Conservation (phyloP, 2,888 invertebrate genomes). For the Nebria salina region DNA sequence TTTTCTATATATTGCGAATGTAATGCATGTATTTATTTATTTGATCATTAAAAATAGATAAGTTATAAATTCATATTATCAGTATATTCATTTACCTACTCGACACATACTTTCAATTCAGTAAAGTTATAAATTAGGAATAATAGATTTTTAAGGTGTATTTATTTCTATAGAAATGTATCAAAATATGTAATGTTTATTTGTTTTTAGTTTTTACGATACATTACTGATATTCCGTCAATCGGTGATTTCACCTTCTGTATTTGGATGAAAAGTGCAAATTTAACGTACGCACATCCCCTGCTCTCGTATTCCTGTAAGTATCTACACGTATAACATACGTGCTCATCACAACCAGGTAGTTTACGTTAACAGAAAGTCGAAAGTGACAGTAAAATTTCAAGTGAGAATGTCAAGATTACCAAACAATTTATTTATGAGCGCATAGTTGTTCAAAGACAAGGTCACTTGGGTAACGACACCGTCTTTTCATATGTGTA, state of each 20-base stretch:
- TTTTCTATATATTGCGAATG: too few species aligned
- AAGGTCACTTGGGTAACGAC: conserved; percentile 3
- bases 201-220: conserved; percentile 63
- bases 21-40: too few species aligned
- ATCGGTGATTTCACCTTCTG: conserved; percentile 67
- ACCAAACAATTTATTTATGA: background rate
- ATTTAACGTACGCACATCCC: conserved; percentile 65
- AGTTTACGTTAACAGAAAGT: background rate
- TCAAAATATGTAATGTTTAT: too few species aligned
- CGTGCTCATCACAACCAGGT: background rate
- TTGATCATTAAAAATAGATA: background rate
- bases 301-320: conserved; percentile 68
- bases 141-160: background rate
- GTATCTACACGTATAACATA: conserved; percentile 52
- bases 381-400: conserved; percentile 10
- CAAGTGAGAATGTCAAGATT: conserved; percentile 16
- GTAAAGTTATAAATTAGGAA: background rate
- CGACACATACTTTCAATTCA: background rate
- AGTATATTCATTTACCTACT: background rate
- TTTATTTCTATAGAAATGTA: background rate
- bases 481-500: background rate
- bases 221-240: conserved; percentile 64
- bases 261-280: conserved; percentile 65
- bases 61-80: background rate
- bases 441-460: background rate